phyloP scores from a whole-genome alignment of 2,113 vertebrate genomes.

The Amazona vittata region DNA sequence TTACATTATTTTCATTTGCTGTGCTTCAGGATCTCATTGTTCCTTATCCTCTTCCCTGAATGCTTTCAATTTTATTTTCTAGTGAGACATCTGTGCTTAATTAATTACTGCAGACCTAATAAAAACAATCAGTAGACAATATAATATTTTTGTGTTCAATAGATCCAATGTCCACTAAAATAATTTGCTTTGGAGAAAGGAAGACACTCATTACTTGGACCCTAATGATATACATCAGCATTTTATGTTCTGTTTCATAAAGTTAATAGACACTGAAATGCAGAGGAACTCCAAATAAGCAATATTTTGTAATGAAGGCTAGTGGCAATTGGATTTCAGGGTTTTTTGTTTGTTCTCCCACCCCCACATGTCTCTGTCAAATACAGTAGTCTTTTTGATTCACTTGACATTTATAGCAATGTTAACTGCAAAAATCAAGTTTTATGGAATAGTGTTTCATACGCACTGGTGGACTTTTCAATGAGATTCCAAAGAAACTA shows the following conservation, averaged over 20 bases:
- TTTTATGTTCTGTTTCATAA: not conserved
- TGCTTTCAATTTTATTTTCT: not conserved
- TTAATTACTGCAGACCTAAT: constrained; percentile 18
- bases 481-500: not conserved
- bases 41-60: not conserved
- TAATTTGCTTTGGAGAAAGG: not conserved
- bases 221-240: not conserved
- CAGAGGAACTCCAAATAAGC: not conserved
- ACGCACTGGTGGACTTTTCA: not conserved
- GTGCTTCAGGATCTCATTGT: constrained; percentile 4
- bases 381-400: not conserved
- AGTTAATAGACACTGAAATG: not conserved
- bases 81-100: not conserved
- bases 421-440: not conserved
- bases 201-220: not conserved
- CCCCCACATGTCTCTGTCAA: not conserved
- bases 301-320: not conserved
- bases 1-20: not conserved
- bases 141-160: not conserved
- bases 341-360: not conserved
- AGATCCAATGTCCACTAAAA: not conserved
- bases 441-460: not conserved
- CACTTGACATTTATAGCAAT: not conserved
- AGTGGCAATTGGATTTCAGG: not conserved
- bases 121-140: not conserved